phyloP scores from a whole-genome alignment of 2,888 invertebrate species.

The Bellardia pandia region DNA sequence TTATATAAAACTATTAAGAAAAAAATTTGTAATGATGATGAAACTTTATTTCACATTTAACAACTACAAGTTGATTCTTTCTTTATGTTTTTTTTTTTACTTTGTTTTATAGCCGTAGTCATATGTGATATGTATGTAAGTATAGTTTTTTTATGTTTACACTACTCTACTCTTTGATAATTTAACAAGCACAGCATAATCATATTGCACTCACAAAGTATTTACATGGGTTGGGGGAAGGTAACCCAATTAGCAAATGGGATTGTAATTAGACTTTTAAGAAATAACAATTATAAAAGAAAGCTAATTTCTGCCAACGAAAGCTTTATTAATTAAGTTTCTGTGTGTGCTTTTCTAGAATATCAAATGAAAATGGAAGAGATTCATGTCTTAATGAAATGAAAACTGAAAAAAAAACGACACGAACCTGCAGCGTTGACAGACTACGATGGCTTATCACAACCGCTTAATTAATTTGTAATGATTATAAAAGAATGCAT shows the following conservation, averaged over 20 bases:
- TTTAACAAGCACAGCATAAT: conserved; percentile 70
- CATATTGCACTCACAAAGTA: conserved; percentile 57
- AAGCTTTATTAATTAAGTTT: too few species aligned
- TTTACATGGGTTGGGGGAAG: conserved; percentile 44
- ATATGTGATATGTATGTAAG: neutral
- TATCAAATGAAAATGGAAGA: too few species aligned
- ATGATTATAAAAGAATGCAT: too few species aligned
- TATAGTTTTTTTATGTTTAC: conserved; percentile 50
- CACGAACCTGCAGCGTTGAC: too few species aligned
- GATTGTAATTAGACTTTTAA: neutral
- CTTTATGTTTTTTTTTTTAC: neutral
- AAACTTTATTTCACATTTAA: conserved; percentile 52
- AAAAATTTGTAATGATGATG: conserved; percentile 50
- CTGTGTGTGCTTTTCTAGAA: too few species aligned
- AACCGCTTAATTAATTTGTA: too few species aligned
- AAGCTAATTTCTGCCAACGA: neutral
- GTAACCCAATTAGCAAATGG: conserved; percentile 33
- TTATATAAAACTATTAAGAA: conserved; percentile 5
- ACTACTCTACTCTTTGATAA: conserved; percentile 60
- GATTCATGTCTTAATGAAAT: too few species aligned
- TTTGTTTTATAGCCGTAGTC: conserved; percentile 30
- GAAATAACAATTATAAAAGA: neutral
- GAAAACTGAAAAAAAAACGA: too few species aligned
- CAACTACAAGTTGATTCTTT: conserved; percentile 52
- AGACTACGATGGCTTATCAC: too few species aligned